phyloP scores from a whole-genome alignment of 2,113 vertebrate species.

The Platysteira castanea region DNA sequence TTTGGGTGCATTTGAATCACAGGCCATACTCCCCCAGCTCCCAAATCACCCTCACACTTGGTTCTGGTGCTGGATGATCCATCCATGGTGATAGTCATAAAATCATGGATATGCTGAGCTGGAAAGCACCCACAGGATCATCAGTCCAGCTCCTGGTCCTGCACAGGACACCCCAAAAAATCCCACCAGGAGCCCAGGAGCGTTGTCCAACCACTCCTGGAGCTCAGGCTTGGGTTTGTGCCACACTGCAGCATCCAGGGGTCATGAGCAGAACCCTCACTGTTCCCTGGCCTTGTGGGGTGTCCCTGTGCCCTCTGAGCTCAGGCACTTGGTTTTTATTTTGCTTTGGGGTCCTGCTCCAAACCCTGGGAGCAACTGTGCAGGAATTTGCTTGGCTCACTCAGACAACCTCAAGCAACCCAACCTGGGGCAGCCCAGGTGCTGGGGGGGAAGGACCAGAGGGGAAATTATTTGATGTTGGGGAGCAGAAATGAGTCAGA shows the following conservation, averaged over 20 bases:
- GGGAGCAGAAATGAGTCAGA: background rate
- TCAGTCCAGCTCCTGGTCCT: background rate
- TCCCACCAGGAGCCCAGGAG: background rate
- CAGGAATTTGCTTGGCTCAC: background rate
- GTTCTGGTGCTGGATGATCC: background rate
- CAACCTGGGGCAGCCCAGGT: background rate
- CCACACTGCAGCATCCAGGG: background rate
- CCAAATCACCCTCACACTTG: background rate
- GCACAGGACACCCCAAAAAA: background rate
- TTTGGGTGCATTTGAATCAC: background rate
- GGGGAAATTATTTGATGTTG: background rate
- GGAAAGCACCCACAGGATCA: background rate
- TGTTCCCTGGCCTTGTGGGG: background rate
- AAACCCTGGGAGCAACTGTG: background rate
- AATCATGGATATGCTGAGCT: background rate
- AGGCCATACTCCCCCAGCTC: background rate
- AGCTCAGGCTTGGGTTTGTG: background rate
- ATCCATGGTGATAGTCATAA: accelerated
- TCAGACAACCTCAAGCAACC: background rate
- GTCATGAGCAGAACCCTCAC: accelerated
- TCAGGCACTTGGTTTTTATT: background rate
- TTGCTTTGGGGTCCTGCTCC: background rate
- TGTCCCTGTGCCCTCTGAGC: background rate
- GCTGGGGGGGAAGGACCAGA: background rate
- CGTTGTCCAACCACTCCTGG: background rate